phyloP scores from a whole-genome alignment of 2,888 invertebrate species.

The Folsomia candida region DNA sequence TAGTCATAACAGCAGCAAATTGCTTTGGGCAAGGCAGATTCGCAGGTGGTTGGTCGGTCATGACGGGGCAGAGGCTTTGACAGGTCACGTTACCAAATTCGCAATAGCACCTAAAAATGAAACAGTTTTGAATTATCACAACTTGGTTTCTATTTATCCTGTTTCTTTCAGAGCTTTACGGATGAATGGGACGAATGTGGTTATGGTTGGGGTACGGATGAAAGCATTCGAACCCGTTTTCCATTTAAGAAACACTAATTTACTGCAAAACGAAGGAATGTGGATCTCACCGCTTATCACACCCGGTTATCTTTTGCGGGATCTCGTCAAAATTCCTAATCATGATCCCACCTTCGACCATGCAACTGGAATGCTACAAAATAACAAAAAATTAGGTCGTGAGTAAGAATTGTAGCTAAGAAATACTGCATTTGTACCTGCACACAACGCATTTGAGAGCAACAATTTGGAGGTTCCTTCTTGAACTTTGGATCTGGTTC shows the following conservation, averaged over 20 bases:
- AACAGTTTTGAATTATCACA: too few relatives aligned
- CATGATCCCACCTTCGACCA: conserved; percentile 64
- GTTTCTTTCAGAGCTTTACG: too few relatives aligned
- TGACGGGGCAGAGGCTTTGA: conserved; percentile 74
- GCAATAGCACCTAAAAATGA: conserved; percentile 84
- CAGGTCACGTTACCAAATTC: conserved; percentile 84
- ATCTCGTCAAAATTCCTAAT: conserved; percentile 79
- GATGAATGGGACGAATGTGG: too few relatives aligned
- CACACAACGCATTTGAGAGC: conserved; percentile 74
- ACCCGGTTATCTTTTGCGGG: conserved; percentile 73
- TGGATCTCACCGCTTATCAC: conserved; percentile 64
- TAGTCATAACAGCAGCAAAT: conserved; percentile 64
- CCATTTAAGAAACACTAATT: too few relatives aligned
- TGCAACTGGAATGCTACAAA: conserved; percentile 80
- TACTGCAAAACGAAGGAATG: too few relatives aligned
- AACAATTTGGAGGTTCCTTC: conserved; percentile 74
- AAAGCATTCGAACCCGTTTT: too few relatives aligned
- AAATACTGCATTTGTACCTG: too few relatives aligned
- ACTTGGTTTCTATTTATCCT: too few relatives aligned
- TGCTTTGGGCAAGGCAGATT: conserved; percentile 68
- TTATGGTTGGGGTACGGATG: too few relatives aligned
- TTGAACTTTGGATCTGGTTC: conserved; percentile 73
- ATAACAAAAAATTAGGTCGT: too few relatives aligned
- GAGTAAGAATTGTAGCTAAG: too few relatives aligned
- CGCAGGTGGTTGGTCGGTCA: conserved; percentile 72